Evolutionary conservation across 53 echinoderm and acorn worm species (phyloP).

Genomic region (Apostichopus leukothele): DNA sequence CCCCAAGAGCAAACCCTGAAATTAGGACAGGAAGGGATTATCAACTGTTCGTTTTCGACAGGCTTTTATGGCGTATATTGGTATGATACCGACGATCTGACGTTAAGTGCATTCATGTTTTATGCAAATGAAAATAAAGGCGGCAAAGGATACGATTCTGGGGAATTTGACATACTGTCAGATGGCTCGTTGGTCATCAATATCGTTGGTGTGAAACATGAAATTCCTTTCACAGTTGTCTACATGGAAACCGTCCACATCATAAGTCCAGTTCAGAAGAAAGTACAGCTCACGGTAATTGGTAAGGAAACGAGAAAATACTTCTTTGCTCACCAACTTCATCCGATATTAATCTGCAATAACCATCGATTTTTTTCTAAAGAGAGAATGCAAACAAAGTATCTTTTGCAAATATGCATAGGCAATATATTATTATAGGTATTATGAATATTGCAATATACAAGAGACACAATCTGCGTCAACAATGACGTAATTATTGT

Average conservation of each 20-base stretch:
- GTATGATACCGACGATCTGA: conserved; percentile 3
- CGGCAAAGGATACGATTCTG: background rate
- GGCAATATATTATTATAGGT: too few species aligned
- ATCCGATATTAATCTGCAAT: too few species aligned
- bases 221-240: conserved; percentile 1
- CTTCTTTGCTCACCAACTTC: too few species aligned
- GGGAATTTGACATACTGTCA: background rate
- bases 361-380: too few species aligned
- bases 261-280: background rate
- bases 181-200: conserved; percentile 3
- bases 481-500: too few species aligned
- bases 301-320: background rate
- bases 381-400: too few species aligned
- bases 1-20: background rate
- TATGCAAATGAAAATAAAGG: background rate
- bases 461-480: too few species aligned
- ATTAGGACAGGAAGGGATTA: background rate
- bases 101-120: background rate
- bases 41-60: background rate
- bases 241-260: background rate
- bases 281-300: background rate
- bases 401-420: too few species aligned
- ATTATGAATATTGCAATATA: too few species aligned
- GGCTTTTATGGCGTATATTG: conserved; percentile 17
- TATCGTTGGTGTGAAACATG: background rate